phyloP scores from a whole-genome alignment of 2,888 invertebrate species.

The Celastrina argiolus region DNA sequence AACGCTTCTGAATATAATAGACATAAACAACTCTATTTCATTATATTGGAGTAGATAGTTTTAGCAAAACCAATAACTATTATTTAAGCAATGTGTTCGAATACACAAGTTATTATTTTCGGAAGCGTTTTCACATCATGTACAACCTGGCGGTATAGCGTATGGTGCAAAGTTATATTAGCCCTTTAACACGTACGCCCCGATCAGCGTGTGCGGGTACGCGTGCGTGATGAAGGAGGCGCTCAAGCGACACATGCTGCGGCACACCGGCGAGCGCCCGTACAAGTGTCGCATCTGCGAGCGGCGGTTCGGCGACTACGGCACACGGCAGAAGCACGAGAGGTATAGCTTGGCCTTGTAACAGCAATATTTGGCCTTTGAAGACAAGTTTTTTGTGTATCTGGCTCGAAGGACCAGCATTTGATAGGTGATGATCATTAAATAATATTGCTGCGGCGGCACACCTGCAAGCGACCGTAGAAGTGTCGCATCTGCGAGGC shows the following conservation, averaged over 20 bases:
- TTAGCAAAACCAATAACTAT: too few species aligned
- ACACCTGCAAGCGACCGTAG: too few species aligned
- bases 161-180: background rate
- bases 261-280: conserved; percentile 62
- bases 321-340: conserved; percentile 66
- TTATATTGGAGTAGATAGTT: too few species aligned
- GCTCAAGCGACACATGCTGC: conserved; percentile 62
- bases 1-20: background rate
- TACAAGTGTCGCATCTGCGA: conserved; percentile 66
- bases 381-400: too few species aligned
- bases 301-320: conserved; percentile 60
- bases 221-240: conserved; percentile 59
- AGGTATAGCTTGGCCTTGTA: conserved; percentile 45
- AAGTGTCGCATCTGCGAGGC: conserved; percentile 63
- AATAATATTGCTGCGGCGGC: too few species aligned
- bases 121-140: too few species aligned
- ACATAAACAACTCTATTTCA: too few species aligned
- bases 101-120: too few species aligned
- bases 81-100: too few species aligned
- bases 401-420: conserved; percentile 37
- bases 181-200: background rate
- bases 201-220: conserved; percentile 55
- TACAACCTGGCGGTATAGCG: too few species aligned
- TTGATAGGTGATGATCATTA: too few species aligned
- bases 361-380: too few species aligned